phyloP scores from a whole-genome alignment of 2,797 vertebrate species.

The Sebastes goodei region DNA sequence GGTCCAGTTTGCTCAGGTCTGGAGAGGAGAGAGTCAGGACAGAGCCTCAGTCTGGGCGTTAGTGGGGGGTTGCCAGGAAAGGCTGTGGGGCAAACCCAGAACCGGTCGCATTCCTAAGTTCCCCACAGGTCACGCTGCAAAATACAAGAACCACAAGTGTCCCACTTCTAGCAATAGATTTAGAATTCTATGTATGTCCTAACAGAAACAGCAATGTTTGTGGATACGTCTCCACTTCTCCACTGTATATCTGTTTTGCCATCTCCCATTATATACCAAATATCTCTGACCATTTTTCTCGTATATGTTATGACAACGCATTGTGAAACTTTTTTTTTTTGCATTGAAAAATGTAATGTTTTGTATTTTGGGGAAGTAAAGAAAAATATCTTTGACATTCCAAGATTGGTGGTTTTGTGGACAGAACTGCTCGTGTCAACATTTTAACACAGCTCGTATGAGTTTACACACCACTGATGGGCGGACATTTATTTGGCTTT shows the following conservation, averaged over 20 bases:
- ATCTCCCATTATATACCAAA: slow-evolving; percentile 31
- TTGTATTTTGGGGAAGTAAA: slow-evolving; percentile 56
- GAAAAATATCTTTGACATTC: slow-evolving; percentile 46
- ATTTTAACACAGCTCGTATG: slow-evolving; percentile 17
- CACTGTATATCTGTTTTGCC: slow-evolving; percentile 42
- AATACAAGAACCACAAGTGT: slow-evolving; percentile 45
- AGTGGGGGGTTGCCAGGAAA: slow-evolving; percentile 18
- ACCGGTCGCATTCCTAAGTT: slow-evolving; percentile 38
- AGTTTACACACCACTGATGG: slow-evolving; percentile 43
- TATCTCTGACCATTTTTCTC: slow-evolving; percentile 29
- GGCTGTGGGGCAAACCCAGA: slow-evolving; percentile 18
- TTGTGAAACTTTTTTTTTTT: slow-evolving; percentile 42
- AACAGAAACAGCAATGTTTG: slow-evolving; percentile 55
- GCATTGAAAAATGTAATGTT: slow-evolving; percentile 36
- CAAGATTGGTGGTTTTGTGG: slow-evolving; percentile 52
- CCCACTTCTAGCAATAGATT: slow-evolving; percentile 39
- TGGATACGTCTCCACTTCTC: slow-evolving; percentile 44
- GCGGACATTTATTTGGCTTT: slow-evolving; percentile 53
- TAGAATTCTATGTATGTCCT: slow-evolving; percentile 29
- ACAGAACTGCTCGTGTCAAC: slow-evolving; percentile 21
- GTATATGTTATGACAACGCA: slow-evolving; percentile 46
- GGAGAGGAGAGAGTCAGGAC: not conserved
- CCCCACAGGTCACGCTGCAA: slow-evolving; percentile 22
- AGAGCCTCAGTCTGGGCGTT: slow-evolving; percentile 3
- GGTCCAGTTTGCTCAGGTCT: slow-evolving; percentile 7